A percentile compares a stretch with the other conserved stretches of the same genome.
These are phyloP conservation scores for Dynastes tityus DNA, from an alignment of 2,888 invertebrate species.

Conservation along the genomic window DNA sequence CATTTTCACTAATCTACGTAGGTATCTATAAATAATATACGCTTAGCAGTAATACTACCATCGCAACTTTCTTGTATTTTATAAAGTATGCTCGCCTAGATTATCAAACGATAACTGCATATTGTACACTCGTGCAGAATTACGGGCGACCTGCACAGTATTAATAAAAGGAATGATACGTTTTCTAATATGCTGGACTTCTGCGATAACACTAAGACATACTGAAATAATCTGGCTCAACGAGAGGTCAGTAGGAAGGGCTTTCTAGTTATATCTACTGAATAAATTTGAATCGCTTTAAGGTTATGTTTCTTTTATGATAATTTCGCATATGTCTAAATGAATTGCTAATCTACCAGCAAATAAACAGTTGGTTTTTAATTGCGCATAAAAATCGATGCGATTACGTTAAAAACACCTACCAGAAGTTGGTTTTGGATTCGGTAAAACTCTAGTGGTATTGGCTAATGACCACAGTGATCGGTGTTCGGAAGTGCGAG, in stretches of 20 bases:
- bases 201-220: background rate
- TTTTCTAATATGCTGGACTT: background rate
- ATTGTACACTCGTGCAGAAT: background rate
- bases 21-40: background rate
- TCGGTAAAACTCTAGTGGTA: no score
- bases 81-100: background rate
- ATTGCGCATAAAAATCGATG: no score
- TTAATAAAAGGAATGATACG: background rate
- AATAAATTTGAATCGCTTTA: conserved; percentile 27
- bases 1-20: background rate
- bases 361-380: background rate
- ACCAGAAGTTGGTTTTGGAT: no score
- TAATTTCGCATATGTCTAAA: conserved; percentile 12
- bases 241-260: background rate
- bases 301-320: conserved; percentile 32
- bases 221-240: conserved; percentile 14
- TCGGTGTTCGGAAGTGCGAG: no score
- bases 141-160: background rate
- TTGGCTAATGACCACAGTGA: no score
- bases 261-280: background rate
- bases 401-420: no score
- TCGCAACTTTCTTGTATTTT: background rate
- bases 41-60: background rate
- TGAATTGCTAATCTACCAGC: background rate
- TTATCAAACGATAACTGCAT: background rate